Evolutionary conservation across 2,113 vertebrate species (phyloP).

Genomic region (Gnathonemus echidnorhynchus): DNA sequence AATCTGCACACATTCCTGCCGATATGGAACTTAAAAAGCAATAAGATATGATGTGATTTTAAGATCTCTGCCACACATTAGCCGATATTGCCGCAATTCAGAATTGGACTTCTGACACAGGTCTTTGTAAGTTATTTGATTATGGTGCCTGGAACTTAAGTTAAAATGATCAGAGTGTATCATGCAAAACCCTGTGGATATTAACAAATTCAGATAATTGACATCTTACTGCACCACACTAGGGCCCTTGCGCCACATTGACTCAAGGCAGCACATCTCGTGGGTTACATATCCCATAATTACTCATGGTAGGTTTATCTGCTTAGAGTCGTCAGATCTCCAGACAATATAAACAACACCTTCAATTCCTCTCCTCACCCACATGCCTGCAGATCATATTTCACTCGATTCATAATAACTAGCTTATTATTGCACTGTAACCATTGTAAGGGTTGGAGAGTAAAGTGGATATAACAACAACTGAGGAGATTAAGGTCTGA

Average conservation of each 20-base stretch:
- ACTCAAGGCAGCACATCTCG: not conserved
- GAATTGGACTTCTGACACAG: not conserved
- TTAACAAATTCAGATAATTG: not conserved
- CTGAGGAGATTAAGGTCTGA: not conserved
- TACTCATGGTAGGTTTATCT: slow-evolving; percentile 4
- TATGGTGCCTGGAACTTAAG: not conserved
- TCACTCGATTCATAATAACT: not conserved
- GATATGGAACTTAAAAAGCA: not conserved
- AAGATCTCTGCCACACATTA: not conserved
- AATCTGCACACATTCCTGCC: not conserved
- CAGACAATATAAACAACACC: not conserved
- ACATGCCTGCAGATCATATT: not conserved
- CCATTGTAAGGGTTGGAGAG: not conserved
- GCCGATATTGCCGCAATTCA: not conserved
- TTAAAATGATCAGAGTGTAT: not conserved
- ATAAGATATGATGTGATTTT: not conserved
- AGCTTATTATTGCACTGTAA: not conserved
- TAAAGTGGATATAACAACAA: not conserved
- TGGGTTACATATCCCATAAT: not conserved
- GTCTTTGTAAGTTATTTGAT: not conserved
- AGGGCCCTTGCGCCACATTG: not conserved
- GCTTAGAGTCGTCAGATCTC: not conserved
- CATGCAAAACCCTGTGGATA: not conserved
- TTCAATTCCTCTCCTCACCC: not conserved
- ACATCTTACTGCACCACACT: not conserved